Conservation (phyloP, 2,113 vertebrate species). For the Machaerirhynchus nigripectus region DNA sequence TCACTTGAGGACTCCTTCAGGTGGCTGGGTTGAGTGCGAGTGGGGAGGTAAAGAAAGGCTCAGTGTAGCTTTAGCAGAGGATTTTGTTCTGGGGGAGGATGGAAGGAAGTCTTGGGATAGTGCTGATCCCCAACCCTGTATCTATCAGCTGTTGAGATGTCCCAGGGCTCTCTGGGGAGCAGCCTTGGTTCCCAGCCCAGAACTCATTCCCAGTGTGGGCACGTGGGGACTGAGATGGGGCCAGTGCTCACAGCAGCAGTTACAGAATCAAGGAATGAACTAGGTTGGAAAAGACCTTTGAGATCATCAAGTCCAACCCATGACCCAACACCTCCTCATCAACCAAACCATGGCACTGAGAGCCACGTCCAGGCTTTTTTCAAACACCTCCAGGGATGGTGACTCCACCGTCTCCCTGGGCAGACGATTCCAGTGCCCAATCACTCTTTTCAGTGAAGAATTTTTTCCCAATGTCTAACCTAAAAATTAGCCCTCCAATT, state of each 20-base stretch:
- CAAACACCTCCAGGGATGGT: accelerated
- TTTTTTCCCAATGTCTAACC: neutral
- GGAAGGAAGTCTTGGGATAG: neutral
- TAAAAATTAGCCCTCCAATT: neutral
- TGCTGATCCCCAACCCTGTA: neutral
- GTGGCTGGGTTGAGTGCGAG: neutral
- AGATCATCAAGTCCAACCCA: neutral
- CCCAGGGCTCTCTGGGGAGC: neutral
- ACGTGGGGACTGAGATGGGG: neutral
- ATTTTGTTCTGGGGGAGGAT: neutral
- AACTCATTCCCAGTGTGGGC: neutral
- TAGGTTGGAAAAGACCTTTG: neutral
- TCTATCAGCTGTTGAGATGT: neutral
- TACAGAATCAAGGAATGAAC: neutral
- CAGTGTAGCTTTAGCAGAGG: neutral
- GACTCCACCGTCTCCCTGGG: neutral
- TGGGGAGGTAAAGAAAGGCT: neutral
- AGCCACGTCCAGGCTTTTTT: neutral
- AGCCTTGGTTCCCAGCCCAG: neutral
- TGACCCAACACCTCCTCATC: neutral
- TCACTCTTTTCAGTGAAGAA: neutral
- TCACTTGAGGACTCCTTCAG: neutral
- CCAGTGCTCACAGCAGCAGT: neutral
- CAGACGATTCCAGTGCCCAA: neutral
- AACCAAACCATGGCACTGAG: neutral